Percentiles rank a stretch among this genome's conserved stretches.
Conservation (phyloP, 2,113 vertebrate genomes). For the Dromas ardeola region DNA sequence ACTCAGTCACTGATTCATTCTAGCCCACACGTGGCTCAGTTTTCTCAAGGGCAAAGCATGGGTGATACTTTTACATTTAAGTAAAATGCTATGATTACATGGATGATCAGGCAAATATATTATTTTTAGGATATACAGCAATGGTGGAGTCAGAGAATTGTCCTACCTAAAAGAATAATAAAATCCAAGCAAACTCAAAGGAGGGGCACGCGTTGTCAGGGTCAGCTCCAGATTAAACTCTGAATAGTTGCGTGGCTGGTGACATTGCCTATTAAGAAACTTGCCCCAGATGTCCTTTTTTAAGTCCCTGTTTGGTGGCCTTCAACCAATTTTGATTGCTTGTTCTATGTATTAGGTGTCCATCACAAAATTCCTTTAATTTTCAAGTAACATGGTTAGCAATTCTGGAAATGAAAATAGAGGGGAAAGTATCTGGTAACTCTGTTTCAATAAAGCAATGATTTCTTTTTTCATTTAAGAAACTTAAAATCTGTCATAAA, state of each 20-base stretch:
- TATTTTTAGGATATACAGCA: slow-evolving; percentile 7
- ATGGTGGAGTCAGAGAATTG: background rate
- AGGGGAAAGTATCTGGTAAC: background rate
- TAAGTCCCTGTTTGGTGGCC: background rate
- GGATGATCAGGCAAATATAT: background rate
- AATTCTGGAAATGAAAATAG: background rate
- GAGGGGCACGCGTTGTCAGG: background rate
- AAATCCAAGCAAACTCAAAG: background rate
- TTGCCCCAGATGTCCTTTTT: background rate
- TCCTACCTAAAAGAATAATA: background rate
- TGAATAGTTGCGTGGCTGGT: background rate
- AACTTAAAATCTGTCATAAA: background rate
- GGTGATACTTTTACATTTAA: slow-evolving; percentile 13
- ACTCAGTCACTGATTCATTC: background rate
- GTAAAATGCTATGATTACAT: background rate
- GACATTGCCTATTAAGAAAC: background rate
- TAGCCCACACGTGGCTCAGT: background rate
- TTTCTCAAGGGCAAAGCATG: background rate
- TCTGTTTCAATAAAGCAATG: background rate
- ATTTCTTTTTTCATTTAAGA: background rate
- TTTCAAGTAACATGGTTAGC: background rate
- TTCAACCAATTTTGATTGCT: background rate
- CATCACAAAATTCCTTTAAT: background rate
- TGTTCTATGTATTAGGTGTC: background rate
- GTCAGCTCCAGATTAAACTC: background rate